Base-by-base conservation (phyloP, 92 coral and sea anemone genomes). In the Phenganax stokvisi region DNA sequence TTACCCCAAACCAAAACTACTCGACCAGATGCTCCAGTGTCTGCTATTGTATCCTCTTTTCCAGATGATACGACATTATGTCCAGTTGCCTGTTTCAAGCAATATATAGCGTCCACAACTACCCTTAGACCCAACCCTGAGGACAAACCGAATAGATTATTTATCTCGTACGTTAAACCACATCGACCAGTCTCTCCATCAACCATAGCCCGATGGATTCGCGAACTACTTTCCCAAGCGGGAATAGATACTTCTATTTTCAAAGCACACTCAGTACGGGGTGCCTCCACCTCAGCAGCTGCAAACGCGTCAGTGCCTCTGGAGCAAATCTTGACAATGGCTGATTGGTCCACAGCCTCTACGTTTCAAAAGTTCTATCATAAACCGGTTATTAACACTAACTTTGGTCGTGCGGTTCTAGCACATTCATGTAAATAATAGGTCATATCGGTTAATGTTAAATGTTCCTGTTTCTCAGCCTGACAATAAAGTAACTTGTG, bases 281-380 rank as follows among this genome's bases (percentile, higher is more conserved):
- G 84, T 63, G 89, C 86, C 27, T 65, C 80, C 29, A 81, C 89
- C n/a, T 81, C 86, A 29, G 85, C 85, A 74, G 86, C 89, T 15
- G 84, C 83, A 44, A 82, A 79, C 66, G 77, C 60, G 27, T 72
- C 71, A 15, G 89, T 86, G 8, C 86, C 81, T 3, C 20, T 83
- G 8, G 44, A 77, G 2, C 67, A 68, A 12, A 86, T 83, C 17
- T 81, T 86, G 71, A 76, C 62, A 27, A 83, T 87, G 86, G 80
- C 86, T 59, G 87, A 78, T 76, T 87, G 89, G 89, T 87, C 89
- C 27, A 13, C 86, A n/a, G 53, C 71, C 5, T 75, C 72, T 8
- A 71, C 89, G 11, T 87, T 87, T 66, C 81, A 83, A 78, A 77
- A 13, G 27, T 86, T 87, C 56, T 78, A 78, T 71, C 83, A 86